These are phyloP conservation scores for Tyria jacobaeae DNA, from an alignment of 2,888 invertebrate species.

Conservation along the genomic window DNA sequence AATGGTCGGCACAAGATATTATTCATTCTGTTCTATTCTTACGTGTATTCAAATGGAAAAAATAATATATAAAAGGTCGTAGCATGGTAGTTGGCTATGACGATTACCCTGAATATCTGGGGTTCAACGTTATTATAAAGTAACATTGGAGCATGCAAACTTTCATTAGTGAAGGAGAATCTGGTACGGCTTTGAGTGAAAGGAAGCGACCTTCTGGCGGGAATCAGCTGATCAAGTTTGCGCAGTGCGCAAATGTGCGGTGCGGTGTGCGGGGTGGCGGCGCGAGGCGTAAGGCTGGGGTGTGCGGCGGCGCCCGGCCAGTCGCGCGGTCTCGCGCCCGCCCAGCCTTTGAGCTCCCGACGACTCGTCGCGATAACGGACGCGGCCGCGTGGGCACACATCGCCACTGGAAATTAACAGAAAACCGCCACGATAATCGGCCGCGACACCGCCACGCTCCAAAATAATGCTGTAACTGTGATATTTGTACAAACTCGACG, in stretches of 20 bases:
- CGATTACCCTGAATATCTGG: neutral
- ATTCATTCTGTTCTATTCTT: neutral
- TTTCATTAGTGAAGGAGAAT: conserved; percentile 25
- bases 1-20: neutral
- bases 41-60: neutral
- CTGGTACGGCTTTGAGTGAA: conserved; percentile 54
- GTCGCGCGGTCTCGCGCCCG: conserved; percentile 63
- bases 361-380: conserved; percentile 47
- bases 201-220: conserved; percentile 80
- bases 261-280: conserved; percentile 47
- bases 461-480: conserved; percentile 65
- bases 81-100: neutral
- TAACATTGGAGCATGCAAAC: conserved; percentile 20
- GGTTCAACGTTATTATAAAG: neutral
- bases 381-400: conserved; percentile 49
- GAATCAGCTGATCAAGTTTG: conserved; percentile 85
- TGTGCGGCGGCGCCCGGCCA: conserved; percentile 70
- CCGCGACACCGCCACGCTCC: conserved; percentile 39
- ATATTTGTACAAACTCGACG: conserved; percentile 61
- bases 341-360: conserved; percentile 44
- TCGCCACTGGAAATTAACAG: conserved; percentile 54
- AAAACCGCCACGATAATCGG: conserved; percentile 47
- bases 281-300: conserved; percentile 55
- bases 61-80: neutral
- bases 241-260: conserved; percentile 84